Evolutionary conservation across 2,888 invertebrate species (phyloP), one percentile per base, ranked within the genome.

Genomic region (Sturmia bella): DNA sequence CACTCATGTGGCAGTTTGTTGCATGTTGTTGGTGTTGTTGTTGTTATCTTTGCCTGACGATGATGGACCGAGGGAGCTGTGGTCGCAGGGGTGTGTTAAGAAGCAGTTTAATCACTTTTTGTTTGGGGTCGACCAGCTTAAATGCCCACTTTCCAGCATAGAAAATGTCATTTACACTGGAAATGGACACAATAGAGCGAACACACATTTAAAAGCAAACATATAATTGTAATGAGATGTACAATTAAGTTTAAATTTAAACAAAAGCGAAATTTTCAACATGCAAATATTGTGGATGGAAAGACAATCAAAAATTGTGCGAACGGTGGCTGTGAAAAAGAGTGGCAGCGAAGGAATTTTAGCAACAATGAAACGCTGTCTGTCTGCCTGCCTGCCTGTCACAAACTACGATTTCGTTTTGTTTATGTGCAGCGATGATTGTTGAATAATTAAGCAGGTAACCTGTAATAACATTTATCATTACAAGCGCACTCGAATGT

Each of bases 371-470:
- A 63, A 43, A 15, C 15, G 37, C 37, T 32, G 32, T 32, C 32
- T 32, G 32, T 32, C 32, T 6, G 32, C 7, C 27, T 7, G 32
- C 7, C 32, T 9, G 5, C 5, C 27, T 3, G 3, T 4, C 27
- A 27, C 3, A 6, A 27, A 27, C 27, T 41, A 19, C 7, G 17
- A 24, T 6, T 63, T 32, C 9, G 43, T 6, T 63, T 32, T 32
- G 9, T 32, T 32, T 32, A 32, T 32, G 32, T 3, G 45, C 15
- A 43, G 13, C 15, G 21, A 48, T 69, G 54, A 70, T 63, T 75
- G 59, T 41, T 48, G 48, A 48, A 70, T 63, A 70, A 77, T 70
- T 70, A 27, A 57, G 27, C 21, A 48, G 3, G 37, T 56, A 63
- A 56, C 15, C 27, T 7, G 56, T 27, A 48, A 54, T 39, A 57